phyloP scores from a whole-genome alignment of 2,888 invertebrate genomes.

The Epiblema foenella region DNA sequence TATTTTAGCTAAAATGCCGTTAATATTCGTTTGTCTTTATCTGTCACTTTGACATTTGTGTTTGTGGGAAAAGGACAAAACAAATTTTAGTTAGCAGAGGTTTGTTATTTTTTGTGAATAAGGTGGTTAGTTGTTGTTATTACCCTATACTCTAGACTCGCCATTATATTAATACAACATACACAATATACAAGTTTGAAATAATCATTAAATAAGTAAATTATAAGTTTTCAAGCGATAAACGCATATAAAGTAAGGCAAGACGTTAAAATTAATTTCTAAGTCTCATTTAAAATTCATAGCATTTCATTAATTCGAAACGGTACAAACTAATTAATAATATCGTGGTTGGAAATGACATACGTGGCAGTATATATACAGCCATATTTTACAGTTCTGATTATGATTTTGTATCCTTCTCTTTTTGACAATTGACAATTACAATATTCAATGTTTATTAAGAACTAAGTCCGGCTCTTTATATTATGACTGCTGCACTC shows the following conservation, averaged over 20 bases:
- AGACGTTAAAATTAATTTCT: slow-evolving; percentile 33
- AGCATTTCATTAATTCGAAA: slow-evolving; percentile 19
- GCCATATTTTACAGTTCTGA: neutral
- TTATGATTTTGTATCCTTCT: neutral
- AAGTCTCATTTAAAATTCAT: slow-evolving; percentile 35
- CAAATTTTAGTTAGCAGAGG: too few relatives aligned
- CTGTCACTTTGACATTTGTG: too few relatives aligned
- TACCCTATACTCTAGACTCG: too few relatives aligned
- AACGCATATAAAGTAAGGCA: slow-evolving; percentile 6
- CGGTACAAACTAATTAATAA: slow-evolving; percentile 23
- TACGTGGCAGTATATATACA: neutral
- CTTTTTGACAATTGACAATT: too few relatives aligned
- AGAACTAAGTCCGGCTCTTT: too few relatives aligned
- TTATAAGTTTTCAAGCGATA: slow-evolving; percentile 11
- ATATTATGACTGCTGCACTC: too few relatives aligned
- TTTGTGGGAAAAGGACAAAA: too few relatives aligned
- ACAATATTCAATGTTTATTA: too few relatives aligned
- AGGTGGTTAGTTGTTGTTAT: too few relatives aligned
- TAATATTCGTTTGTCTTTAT: too few relatives aligned
- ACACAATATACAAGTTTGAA: neutral
- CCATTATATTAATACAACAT: neutral
- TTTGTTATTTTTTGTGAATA: too few relatives aligned
- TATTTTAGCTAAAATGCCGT: too few relatives aligned
- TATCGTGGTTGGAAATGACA: slow-evolving; percentile 13
- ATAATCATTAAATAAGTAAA: slow-evolving; percentile 4